These are phyloP conservation scores for Oligia strigilis DNA, from an alignment of 2,888 invertebrate species.

Conservation along the genomic window DNA sequence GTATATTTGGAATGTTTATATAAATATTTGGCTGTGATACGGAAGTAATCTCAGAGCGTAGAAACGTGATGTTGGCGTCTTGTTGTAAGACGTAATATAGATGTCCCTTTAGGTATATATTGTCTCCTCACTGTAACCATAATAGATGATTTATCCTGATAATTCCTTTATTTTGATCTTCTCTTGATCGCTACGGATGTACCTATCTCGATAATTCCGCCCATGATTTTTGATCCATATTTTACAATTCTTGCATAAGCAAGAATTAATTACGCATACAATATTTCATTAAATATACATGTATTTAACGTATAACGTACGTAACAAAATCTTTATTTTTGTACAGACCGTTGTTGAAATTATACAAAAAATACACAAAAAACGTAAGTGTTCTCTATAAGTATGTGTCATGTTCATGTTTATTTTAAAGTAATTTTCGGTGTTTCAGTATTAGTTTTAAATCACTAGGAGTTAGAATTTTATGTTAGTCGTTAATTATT, in stretches of 20 bases:
- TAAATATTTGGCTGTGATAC: conserved; percentile 84
- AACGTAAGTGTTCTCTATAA: conserved; percentile 73
- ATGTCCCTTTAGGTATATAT: conserved; percentile 4
- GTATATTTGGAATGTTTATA: conserved; percentile 81
- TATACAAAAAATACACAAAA: conserved; percentile 67
- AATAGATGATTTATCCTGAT: conserved; percentile 12
- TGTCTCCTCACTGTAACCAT: conserved; percentile 13
- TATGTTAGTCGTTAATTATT: conserved; percentile 89
- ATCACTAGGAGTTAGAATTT: conserved; percentile 86
- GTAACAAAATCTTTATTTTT: conserved; percentile 81
- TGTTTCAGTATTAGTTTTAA: conserved; percentile 88
- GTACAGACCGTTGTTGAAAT: conserved; percentile 83
- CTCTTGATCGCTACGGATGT: conserved; percentile 42
- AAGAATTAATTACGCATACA: conserved; percentile 64
- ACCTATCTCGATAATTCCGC: conserved; percentile 56
- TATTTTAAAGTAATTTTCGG: conserved; percentile 78
- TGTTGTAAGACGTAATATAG: conserved; percentile 32
- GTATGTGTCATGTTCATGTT: conserved; percentile 77
- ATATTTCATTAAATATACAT: conserved; percentile 50
- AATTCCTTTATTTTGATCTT: conserved; percentile 31
- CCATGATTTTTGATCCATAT: conserved; percentile 73
- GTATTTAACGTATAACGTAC: conserved; percentile 55
- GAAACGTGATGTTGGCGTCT: conserved; percentile 50
- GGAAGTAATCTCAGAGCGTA: conserved; percentile 73
- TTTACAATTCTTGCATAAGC: conserved; percentile 49